Base-by-base conservation (phyloP, 2,113 vertebrate species). In the Poicephalus meyeri region DNA sequence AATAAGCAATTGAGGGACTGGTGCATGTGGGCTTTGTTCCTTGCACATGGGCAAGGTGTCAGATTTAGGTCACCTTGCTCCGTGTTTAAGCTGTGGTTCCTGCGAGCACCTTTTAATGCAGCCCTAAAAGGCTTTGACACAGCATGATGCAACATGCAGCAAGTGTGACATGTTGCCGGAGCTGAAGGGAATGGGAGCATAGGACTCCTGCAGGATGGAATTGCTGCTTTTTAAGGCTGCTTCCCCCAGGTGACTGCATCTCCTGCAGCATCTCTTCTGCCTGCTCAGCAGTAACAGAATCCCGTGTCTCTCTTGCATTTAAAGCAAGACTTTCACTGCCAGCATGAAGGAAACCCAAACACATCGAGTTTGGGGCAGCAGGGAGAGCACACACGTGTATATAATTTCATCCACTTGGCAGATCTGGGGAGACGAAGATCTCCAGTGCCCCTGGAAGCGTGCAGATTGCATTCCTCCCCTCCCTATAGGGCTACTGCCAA, bases 31-130 rank as follows among this genome's bases (percentile, higher is more conserved):
- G 91, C 76, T 94, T 92, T 76, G 90, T 70, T 63, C 53, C n/a
- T 82, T 66, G 68, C 12, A 11, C 88, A 63, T 4, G 65, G 72
- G 89, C 24, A 33, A 95, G 82, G 91, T 95, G 93, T 93, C 93
- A 94, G 93, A 93, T 96, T 94, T 94, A 96, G 92, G 95, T 96
- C 93, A 97, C 35, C 46, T 71, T 5, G 71, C 85, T 78, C 89
- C 3, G 1, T 9, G 56, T 47, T 71, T 71, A 52, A 91, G 39
- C 86, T 11, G 9, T 7, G 24, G 70, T 44, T 94, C 85, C 87
- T 1, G 25, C 5, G 16, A 91, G 90, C 80, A 37, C 55, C 86
- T 89, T 85, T 46, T 37, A 82, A 60, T 15, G 20, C 68, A 63
- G 56, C 88, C 50, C 66, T 88, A 12, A n/a, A 61, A 17, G 5